Conservation (phyloP, 2,797 vertebrate genomes). For the Odontamblyopus rebecca region DNA sequence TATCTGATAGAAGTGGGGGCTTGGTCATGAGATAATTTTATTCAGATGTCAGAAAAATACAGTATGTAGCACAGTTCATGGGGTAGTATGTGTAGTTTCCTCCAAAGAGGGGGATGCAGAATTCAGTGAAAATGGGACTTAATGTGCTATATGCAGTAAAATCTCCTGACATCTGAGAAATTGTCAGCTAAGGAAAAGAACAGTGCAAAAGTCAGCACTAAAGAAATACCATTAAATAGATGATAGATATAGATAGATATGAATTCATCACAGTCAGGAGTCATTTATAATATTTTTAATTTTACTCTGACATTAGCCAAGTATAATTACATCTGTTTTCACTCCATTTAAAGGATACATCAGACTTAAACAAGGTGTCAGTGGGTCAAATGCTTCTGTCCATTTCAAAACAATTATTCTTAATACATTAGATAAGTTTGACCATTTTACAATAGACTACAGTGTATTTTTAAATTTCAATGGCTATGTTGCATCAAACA, state of each 20-base stretch:
- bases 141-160: conserved; percentile 50
- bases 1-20: neutral
- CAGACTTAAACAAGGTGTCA: conserved; percentile 7
- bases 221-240: conserved; percentile 53
- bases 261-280: conserved; percentile 44
- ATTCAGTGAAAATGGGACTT: conserved; percentile 28
- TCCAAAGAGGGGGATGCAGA: conserved; percentile 16
- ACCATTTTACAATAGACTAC: neutral
- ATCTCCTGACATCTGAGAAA: conserved; percentile 47
- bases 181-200: conserved; percentile 56
- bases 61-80: neutral
- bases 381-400: conserved; percentile 7
- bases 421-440: neutral
- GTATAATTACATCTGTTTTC: conserved; percentile 6
- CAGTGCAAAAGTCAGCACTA: conserved; percentile 55
- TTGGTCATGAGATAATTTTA: neutral
- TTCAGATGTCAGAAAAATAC: neutral
- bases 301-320: conserved; percentile 20
- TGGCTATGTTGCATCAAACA: neutral
- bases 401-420: conserved; percentile 3
- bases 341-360: conserved; percentile 2
- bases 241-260: conserved; percentile 16
- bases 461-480: neutral
- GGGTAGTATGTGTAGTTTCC: neutral
- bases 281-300: conserved; percentile 30